These are phyloP conservation scores for Chaetura pelagica DNA, from an alignment of 2,113 vertebrate genomes.

Conservation along the genomic window DNA sequence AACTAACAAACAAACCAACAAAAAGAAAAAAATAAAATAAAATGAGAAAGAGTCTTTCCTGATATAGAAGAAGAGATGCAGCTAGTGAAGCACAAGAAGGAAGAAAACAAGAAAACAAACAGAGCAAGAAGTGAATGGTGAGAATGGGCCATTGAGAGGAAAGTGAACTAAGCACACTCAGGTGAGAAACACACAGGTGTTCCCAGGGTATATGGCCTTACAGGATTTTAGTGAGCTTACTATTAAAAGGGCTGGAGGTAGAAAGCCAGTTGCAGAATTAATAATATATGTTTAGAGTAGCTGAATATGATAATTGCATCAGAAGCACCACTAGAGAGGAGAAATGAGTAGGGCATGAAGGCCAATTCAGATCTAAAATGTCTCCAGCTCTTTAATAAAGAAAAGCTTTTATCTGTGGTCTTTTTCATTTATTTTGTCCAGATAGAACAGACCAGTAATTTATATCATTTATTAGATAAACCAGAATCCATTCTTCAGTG, in stretches of 20 bases:
- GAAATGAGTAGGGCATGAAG: constrained; percentile 15
- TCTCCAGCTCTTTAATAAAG: constrained; percentile 38
- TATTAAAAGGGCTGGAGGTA: background rate
- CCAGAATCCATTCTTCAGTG: constrained; percentile 31
- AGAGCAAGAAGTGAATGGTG: background rate
- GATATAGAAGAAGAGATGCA: background rate
- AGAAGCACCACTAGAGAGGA: background rate
- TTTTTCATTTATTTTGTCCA: constrained; percentile 60
- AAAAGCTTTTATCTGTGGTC: constrained; percentile 50
- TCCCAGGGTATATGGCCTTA: background rate
- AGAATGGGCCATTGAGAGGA: background rate
- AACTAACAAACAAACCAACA: too few species aligned
- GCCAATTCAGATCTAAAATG: constrained; percentile 50
- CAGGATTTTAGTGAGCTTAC: background rate
- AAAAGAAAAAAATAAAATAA: background rate
- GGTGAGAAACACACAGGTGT: background rate
- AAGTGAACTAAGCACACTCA: background rate
- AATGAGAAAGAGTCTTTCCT: background rate
- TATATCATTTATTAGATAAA: constrained; percentile 62
- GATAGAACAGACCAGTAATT: constrained; percentile 42
- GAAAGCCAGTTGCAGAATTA: constrained; percentile 15
- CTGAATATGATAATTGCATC: constrained; percentile 40
- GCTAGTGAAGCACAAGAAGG: background rate
- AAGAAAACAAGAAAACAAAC: background rate
- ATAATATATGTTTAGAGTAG: constrained; percentile 27